Base-by-base conservation (phyloP, 2,888 invertebrate genomes). In the Caenorhabditis sp. region DNA sequence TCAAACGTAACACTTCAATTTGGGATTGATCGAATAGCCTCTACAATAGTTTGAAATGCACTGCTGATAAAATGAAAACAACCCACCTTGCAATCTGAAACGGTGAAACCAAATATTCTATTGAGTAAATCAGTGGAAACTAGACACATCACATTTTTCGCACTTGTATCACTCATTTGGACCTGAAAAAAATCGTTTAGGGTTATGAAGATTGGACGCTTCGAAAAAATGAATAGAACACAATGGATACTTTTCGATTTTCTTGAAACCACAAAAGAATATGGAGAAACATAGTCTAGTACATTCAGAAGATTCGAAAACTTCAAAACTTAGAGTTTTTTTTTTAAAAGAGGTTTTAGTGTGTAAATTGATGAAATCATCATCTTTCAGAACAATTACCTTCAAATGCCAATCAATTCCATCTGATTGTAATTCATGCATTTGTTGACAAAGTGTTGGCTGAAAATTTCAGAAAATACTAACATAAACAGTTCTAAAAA, bases 31-130 rank as follows among this genome's bases (percentile, higher is more conserved):
- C 38, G 36, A 61, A 61, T 1, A 60, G 31, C 4, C 31, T 54
- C n/a, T n/a, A n/a, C n/a, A n/a, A n/a, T n/a, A n/a, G n/a, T n/a
- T n/a, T n/a, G n/a, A n/a, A n/a, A n/a, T n/a, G n/a, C n/a, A n/a
- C n/a, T n/a, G n/a, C n/a, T n/a, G n/a, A 52, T 31, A 49, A 53
- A 62, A 62, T 38, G 38, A 59, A 38, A 17, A 26, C 52, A 14
- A 27, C 27, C 4, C 3, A 62, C 63, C 26, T 69, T 68, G 60
- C 73, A 73, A n/a, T 73, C 65, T 10, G 59, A 58, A 38, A 69
- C 73, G 17, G 53, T 63, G 31, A 73, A 73, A 25, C 73, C 73
- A 27, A 73, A 73, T 0, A 73, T 43, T 1, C 68, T 68, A 63
- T 68, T 60, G 1, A 73, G 59, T 38, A 73, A 53, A n/a, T 36